Percentiles rank a stretch among this genome's conserved stretches.
Conservation (phyloP, 2,888 invertebrate genomes). For the Andrena flavipes region DNA sequence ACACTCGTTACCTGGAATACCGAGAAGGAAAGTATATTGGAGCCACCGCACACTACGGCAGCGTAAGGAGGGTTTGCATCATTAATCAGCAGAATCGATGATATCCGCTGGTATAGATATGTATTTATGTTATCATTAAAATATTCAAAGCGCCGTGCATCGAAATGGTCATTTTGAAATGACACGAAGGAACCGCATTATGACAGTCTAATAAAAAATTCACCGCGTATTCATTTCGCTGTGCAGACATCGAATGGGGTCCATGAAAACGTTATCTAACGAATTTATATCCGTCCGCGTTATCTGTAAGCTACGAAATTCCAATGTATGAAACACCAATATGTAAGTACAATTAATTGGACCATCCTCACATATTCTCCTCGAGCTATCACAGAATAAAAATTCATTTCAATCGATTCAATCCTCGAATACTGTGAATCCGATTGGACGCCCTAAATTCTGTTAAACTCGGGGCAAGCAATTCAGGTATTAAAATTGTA, state of each 20-base stretch:
- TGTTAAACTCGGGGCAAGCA: background rate
- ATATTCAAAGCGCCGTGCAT: conserved; percentile 26
- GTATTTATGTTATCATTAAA: conserved; percentile 7
- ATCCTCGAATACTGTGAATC: background rate
- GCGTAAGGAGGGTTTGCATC: background rate
- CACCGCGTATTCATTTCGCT: conserved; percentile 14
- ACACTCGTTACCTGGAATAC: too few relatives aligned
- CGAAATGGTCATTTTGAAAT: background rate
- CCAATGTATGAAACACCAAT: background rate
- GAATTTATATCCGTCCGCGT: conserved; percentile 1
- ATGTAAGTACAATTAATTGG: background rate
- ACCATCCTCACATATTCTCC: background rate
- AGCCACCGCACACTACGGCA: background rate
- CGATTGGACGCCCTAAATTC: background rate
- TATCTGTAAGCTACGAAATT: background rate
- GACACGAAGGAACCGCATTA: conserved; percentile 12
- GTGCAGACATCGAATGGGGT: background rate
- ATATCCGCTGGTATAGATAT: background rate
- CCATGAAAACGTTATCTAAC: conserved; percentile 13
- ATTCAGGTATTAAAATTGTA: background rate
- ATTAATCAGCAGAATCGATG: conserved; percentile 24
- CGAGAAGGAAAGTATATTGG: too few relatives aligned
- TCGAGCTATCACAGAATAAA: background rate
- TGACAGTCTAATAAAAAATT: conserved; percentile 33
- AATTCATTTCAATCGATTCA: background rate